These are phyloP conservation scores for Apistogramma diplotaenia DNA, from an alignment of 2,113 vertebrate genomes.

Conservation along the genomic window DNA sequence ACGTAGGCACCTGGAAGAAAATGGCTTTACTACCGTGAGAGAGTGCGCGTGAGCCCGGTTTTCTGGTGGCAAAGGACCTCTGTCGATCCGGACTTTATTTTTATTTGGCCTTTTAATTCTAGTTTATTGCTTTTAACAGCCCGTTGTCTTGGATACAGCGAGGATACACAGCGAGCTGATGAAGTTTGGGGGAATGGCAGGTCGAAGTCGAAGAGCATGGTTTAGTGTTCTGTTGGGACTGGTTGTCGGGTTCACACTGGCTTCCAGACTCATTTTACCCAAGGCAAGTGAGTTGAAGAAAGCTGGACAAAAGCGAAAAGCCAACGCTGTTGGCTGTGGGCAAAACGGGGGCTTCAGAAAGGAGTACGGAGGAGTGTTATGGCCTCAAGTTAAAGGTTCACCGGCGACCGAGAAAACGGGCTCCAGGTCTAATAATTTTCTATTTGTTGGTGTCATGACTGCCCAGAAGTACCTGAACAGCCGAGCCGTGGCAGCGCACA, in stretches of 20 bases:
- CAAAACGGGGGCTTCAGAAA: slow-evolving; percentile 54
- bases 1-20: slow-evolving; percentile 73
- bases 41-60: slow-evolving; percentile 50
- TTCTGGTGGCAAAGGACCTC: slow-evolving; percentile 24
- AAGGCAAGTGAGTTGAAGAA: slow-evolving; percentile 83
- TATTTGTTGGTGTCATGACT: slow-evolving; percentile 96
- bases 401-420: slow-evolving; percentile 54
- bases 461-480: slow-evolving; percentile 95
- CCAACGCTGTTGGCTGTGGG: slow-evolving; percentile 66
- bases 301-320: slow-evolving; percentile 79
- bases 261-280: slow-evolving; percentile 87
- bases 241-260: slow-evolving; percentile 90
- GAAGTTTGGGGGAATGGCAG: slow-evolving; percentile 82
- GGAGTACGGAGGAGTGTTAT: slow-evolving; percentile 67
- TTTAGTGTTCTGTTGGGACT: slow-evolving; percentile 89
- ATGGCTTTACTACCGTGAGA: slow-evolving; percentile 66
- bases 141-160: not conserved
- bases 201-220: slow-evolving; percentile 87
- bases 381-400: slow-evolving; percentile 68
- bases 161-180: slow-evolving; percentile 4
- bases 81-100: not conserved
- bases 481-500: slow-evolving; percentile 89
- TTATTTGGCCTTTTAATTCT: not conserved
- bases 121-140: not conserved
- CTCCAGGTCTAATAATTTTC: slow-evolving; percentile 78